Base-by-base conservation (phyloP, 2,797 vertebrate species). In the Arremon aurantiirostris region DNA sequence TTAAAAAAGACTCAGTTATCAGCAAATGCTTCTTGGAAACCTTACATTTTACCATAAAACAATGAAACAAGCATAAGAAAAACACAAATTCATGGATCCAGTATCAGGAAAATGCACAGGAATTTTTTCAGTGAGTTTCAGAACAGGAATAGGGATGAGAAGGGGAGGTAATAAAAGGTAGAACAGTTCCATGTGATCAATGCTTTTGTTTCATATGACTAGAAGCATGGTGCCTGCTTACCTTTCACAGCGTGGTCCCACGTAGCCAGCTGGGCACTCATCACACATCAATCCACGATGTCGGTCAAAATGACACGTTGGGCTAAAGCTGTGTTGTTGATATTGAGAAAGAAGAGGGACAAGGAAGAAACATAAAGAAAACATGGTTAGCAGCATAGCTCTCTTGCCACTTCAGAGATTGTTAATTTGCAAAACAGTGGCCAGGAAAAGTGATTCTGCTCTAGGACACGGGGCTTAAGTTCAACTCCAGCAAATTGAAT, bases 201-300 rank as follows among this genome's bases (percentile, higher is more conserved):
- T 24, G 68, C 27, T 81, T 79, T 35, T 70, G 66, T 81, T 95
- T 95, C 64, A 64, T 32, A 80, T 3, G 8, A 71, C 64, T 86
- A 68, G 83, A 85, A 91, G 61, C 64, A 47, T 4, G 15, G 69
- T 66, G 60, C 6, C 7, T 49, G 60, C 98, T 98, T 98, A 99
- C 99, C 99, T 99, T 95, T 99, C 98, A 75, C 99, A 99, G 93
- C 98, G 98, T 20, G 98, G 95, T 92, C 99, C 99, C 19, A 97
- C 34, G 64, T 99, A 99, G 35, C 98, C 99, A 12, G 91, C 90
- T 65, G 95, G 97, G 86, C 99, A 99, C 44, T 94, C 97, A 91
- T 99, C 98, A 10, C 99, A 99, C 87, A 98, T 92, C 97, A 99
- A 35, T 94, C 98, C 98, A 59, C 94, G 98, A 19, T 93, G 97